phyloP scores from a whole-genome alignment of 2,113 vertebrate species.

The Pavo muticus region DNA sequence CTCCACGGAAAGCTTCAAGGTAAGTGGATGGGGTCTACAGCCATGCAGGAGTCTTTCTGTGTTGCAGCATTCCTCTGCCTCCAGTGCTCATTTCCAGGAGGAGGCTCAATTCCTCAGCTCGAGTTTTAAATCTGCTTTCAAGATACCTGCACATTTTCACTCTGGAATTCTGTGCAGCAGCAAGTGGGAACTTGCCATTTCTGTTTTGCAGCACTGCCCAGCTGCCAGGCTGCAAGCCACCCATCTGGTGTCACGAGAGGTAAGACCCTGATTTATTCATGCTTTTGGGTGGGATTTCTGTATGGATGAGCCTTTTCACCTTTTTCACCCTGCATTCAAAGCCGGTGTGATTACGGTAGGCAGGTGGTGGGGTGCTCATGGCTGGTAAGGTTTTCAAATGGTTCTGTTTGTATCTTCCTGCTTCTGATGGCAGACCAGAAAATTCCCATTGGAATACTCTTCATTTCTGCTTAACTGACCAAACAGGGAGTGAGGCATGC shows the following conservation, averaged over 20 bases:
- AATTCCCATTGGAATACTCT: neutral
- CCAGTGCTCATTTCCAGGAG: neutral
- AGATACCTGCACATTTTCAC: neutral
- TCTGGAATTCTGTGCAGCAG: slow-evolving; percentile 1
- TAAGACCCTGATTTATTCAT: slow-evolving; percentile 70
- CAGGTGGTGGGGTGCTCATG: neutral
- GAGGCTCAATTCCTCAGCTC: neutral
- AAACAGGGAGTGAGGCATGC: neutral
- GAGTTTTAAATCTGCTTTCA: neutral
- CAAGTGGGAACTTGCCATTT: slow-evolving; percentile 4
- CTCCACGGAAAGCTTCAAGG: slow-evolving; percentile 79
- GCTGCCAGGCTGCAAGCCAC: slow-evolving; percentile 37
- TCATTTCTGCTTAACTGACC: neutral
- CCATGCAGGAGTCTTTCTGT: neutral
- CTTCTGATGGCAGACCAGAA: neutral
- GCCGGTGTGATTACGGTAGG: neutral
- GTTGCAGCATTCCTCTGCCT: neutral
- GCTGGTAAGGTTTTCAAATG: neutral
- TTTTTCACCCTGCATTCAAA: neutral
- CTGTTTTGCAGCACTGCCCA: slow-evolving; percentile 60
- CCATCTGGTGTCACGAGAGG: slow-evolving; percentile 59
- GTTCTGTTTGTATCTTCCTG: neutral
- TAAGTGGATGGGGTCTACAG: slow-evolving; percentile 62
- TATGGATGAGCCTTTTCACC: neutral
- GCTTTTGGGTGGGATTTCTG: slow-evolving; percentile 2